Base-by-base conservation (phyloP, 2,113 vertebrate species). In the Neopipo cinnamomea region DNA sequence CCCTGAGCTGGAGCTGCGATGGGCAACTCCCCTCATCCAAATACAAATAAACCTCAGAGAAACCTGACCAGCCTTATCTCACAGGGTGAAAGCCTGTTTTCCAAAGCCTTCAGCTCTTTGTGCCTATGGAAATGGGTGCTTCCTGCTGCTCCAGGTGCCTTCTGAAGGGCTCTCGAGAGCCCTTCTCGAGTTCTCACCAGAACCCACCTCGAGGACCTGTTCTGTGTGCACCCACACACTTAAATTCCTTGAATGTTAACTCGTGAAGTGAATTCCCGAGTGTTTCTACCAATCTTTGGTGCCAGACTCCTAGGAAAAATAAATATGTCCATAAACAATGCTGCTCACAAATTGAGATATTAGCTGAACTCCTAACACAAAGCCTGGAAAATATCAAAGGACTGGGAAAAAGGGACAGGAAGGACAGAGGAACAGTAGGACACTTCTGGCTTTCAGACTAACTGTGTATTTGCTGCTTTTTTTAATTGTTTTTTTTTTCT, bases 151-250 rank as follows among this genome's bases (percentile, higher is more conserved):
- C 53, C 52, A 39, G 79, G 20, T 6, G 16, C 63, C 76, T 50
- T 21, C 35, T 9, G 39, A 14, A 56, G 70, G 35, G 58, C 46
- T 84, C 33, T 23, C 1, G 6, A 21, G 67, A n/a, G n/a, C n/a
- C n/a, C n/a, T n/a, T n/a, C n/a, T n/a, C n/a, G n/a, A n/a, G n/a
- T n/a, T 41, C 24, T 49, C 3, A 4, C 44, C 75, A 23, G 42
- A 3, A 1, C 58, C 28, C 46, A 5, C 2, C 65, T 55, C 0
- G 56, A 6, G 31, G 17, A 39, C 13, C 56, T 1, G 0, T 8
- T 27, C 42, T 15, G 42, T 65, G 49, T 11, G 49, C n/a, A 10
- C 47, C 33, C 55, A 1, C 46, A 7, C 50, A 4, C 46, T 12
- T 3, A 0, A 42, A 88, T 39, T 25, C 31, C 24, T 52, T 19